phyloP scores from a whole-genome alignment of 2,888 invertebrate genomes.

The Myopa tessellatipennis region DNA sequence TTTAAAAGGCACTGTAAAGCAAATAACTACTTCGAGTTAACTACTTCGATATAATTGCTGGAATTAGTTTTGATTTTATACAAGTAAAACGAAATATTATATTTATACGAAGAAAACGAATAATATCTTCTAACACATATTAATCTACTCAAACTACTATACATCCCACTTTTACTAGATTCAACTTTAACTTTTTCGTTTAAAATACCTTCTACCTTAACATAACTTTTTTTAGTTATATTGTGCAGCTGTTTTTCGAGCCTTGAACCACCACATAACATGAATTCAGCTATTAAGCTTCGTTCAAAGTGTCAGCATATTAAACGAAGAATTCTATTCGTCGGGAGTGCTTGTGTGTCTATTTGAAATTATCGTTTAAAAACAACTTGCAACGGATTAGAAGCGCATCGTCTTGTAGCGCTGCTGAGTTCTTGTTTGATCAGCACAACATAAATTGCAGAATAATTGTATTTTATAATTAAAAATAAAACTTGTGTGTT shows the following conservation, averaged over 20 bases:
- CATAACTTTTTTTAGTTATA: too few relatives aligned
- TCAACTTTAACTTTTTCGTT: too few relatives aligned
- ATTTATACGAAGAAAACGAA: too few relatives aligned
- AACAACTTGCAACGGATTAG: slow-evolving; percentile 57
- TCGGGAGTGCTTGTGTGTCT: slow-evolving; percentile 44
- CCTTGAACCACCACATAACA: slow-evolving; percentile 37
- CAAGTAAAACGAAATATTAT: too few relatives aligned
- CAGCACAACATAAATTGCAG: background rate
- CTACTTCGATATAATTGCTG: too few relatives aligned
- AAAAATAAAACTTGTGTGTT: background rate
- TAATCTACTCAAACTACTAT: too few relatives aligned
- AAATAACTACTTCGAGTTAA: too few relatives aligned
- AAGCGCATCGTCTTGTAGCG: slow-evolving; percentile 47
- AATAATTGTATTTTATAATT: background rate
- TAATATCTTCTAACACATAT: too few relatives aligned
- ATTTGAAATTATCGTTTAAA: slow-evolving; percentile 59
- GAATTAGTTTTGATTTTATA: too few relatives aligned
- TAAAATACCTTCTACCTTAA: too few relatives aligned
- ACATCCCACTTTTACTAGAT: too few relatives aligned
- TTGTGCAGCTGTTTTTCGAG: slow-evolving; percentile 37
- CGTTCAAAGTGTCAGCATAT: slow-evolving; percentile 39
- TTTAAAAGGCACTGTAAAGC: too few relatives aligned
- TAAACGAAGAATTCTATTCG: slow-evolving; percentile 40
- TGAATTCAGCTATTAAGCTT: slow-evolving; percentile 47
- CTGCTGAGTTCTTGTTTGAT: background rate